Base-by-base conservation (phyloP, 2,113 vertebrate species). In the Felis chaus region DNA sequence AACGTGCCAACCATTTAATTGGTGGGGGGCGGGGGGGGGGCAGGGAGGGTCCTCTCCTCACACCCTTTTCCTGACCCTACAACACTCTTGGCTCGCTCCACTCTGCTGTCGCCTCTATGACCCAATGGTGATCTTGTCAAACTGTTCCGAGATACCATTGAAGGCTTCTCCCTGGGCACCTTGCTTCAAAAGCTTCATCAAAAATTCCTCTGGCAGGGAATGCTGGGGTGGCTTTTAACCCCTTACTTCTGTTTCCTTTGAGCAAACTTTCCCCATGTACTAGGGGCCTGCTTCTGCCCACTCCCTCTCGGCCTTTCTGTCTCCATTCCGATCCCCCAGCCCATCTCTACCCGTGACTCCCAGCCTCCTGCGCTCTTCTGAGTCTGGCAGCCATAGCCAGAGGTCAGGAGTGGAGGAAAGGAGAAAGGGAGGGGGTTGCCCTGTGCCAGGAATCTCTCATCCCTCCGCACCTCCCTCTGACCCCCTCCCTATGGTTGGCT, bases 381-480 rank as follows among this genome's bases (percentile, higher is more conserved):
- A 74, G 74, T 88, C 78, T 11, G 33, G 33, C 87, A 96, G 69
- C 92, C 92, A 76, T 31, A 87, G 82, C 53, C 84, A 92, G 97
- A 98, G 97, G 98, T 98, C 97, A 98, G 63, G 0, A 0, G 96
- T 84, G 80, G 94, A 96, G 73, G 79, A 57, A 97, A 88, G 95
- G 90, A 98, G 97, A 95, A 97, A 98, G 94, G 90, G 96, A 93
- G 95, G 53, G 71, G 91, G 86, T 36, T 82, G 61, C 95, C 79
- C 93, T 90, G 92, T 45, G 45, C 79, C 96, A 94, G 91, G 85
- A 98, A 96, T 79, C 61, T 97, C 82, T 95, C 96, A 93, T 96
- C 81, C 97, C 86, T 97, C 94, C 50, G 6, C 63, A 73, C 31
- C 91, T 91, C 89, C 53, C 81, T 89, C 96, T 88, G 86, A 90